Base-by-base conservation (phyloP, 1,140 invertebrate species). In the Ceratitis capitata region DNA sequence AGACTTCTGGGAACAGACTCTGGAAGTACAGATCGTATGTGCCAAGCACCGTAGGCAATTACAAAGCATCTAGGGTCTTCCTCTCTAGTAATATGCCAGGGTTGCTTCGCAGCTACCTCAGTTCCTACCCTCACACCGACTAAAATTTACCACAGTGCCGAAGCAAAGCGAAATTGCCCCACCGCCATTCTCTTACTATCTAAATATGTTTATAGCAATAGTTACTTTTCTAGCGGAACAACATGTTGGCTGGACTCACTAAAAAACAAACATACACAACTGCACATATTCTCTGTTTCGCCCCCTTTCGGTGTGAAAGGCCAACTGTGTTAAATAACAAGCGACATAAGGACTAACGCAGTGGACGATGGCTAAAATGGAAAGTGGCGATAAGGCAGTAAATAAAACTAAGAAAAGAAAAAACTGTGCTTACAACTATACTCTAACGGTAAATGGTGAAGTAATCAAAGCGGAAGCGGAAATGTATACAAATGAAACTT, bases 381-480 rank as follows among this genome's bases (percentile, higher is more conserved):
- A 45, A 14, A 32, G 69, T 78, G 39, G 23, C 39, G n/a, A 78
- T 32, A 53, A n/a, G 5, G 51, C 51, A 56, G n/a, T n/a, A n/a
- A n/a, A n/a, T n/a, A 56, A 23, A 56, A 56, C 19, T 56, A 56
- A n/a, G 51, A 5, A 23, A 19, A 16, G 82, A 14, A 83, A 26
- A 58, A 83, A 16, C 26, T n/a, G 47, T 5, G 82, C 16, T n/a
- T 49, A 83, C 5, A 3, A 23, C 19, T 16, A 83, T 16, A 83
- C 47, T 5, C 47, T 58, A 53, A 58, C 47, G 29, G 45, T 51
- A 51, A 58, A 47, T 83, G 82, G 82, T 29, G 29, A 83, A 83
- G 53, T 51, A 58, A 83, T 58, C 82, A 58, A 83, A 83, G 49
- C 82, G 82, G 82, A 83, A 83, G 42, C 82, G 82, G 82, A 83